These are phyloP conservation scores for Pissodes strobi DNA, from an alignment of 1,140 invertebrate species.

Conservation along the genomic window DNA sequence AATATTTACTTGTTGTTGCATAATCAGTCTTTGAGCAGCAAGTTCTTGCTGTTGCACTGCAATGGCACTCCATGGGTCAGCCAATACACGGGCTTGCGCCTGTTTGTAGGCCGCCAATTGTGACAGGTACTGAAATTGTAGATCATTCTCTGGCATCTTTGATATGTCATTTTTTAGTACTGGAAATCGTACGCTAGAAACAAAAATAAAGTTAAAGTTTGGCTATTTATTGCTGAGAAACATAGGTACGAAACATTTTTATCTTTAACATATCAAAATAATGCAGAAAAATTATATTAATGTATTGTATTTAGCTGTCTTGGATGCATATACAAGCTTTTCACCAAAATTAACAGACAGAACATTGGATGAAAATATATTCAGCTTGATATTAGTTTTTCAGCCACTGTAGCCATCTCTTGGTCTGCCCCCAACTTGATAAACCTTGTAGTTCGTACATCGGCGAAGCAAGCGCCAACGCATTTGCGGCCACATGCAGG, in stretches of 20 bases:
- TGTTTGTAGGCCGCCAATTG: constrained; percentile 50
- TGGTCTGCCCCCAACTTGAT: too few relatives aligned
- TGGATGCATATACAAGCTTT: neutral
- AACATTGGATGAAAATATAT: too few relatives aligned
- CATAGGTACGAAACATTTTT: too few relatives aligned
- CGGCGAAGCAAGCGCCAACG: too few relatives aligned
- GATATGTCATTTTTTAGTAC: constrained; percentile 56
- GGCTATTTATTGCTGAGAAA: neutral
- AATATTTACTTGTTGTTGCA: constrained; percentile 49
- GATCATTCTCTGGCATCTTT: constrained; percentile 58
- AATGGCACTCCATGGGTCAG: constrained; percentile 51
- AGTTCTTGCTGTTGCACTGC: constrained; percentile 51
- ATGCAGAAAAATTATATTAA: too few relatives aligned
- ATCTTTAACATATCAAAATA: too few relatives aligned
- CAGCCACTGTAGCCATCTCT: too few relatives aligned
- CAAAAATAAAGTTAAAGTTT: neutral
- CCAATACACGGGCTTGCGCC: constrained; percentile 38
- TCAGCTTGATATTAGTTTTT: too few relatives aligned
- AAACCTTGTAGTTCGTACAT: too few relatives aligned
- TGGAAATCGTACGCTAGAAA: constrained; percentile 39
- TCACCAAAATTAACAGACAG: too few relatives aligned
- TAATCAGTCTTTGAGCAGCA: constrained; percentile 51
- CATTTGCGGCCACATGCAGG: too few relatives aligned
- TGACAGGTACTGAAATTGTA: constrained; percentile 43
- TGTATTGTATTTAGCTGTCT: neutral